phyloP scores from a whole-genome alignment of 1,140 invertebrate species.

The Cydia splendana region DNA sequence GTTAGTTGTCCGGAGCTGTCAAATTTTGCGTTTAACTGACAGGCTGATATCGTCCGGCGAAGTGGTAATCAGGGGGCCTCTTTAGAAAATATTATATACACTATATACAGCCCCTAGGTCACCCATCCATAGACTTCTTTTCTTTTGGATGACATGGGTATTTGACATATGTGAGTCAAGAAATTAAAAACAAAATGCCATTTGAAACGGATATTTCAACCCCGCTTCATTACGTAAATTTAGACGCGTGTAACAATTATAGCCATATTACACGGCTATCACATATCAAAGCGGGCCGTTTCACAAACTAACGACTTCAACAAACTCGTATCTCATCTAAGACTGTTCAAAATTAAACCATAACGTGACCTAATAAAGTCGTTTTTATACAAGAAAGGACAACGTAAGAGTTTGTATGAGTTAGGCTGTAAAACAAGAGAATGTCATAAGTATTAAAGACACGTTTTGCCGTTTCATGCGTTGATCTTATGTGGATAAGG shows the following conservation, averaged over 20 bases:
- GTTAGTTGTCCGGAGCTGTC: no score
- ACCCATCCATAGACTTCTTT: no score
- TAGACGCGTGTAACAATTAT: background rate
- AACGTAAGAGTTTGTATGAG: background rate
- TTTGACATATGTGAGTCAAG: background rate
- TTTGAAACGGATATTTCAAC: background rate
- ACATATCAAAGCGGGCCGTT: slow-evolving; percentile 35
- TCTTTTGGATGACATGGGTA: no score
- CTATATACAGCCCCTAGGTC: no score
- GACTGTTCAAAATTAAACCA: background rate
- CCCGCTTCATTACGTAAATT: background rate
- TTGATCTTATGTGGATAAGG: background rate
- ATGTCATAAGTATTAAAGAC: background rate
- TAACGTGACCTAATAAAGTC: background rate
- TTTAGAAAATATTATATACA: no score
- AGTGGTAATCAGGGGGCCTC: no score
- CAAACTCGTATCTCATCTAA: background rate
- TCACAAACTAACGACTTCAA: background rate
- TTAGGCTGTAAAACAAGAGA: background rate
- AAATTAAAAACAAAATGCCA: background rate
- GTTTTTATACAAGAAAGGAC: background rate
- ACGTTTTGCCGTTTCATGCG: background rate
- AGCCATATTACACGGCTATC: slow-evolving; percentile 38
- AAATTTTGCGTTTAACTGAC: no score
- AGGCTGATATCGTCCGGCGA: no score